Percentiles rank a stretch among this genome's conserved stretches.
Conservation (phyloP, 2,113 vertebrate genomes). For the Elanus axillaris region DNA sequence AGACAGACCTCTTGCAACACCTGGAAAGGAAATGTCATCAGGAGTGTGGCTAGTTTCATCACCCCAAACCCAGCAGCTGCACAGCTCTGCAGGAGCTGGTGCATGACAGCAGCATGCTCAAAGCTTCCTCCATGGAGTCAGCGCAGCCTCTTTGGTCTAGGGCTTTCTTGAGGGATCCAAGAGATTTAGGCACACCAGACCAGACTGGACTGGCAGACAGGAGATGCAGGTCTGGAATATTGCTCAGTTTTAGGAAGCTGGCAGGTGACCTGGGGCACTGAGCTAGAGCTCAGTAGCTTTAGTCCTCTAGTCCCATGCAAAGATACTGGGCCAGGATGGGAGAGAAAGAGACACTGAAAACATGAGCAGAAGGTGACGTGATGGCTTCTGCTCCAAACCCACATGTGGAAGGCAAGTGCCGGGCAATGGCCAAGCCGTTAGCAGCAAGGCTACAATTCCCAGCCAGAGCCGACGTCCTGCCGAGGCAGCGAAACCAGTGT, state of each 20-base stretch:
- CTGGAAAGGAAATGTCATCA: slow-evolving; percentile 33
- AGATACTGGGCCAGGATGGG: background rate
- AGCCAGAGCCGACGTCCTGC: background rate
- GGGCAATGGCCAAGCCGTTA: accelerated
- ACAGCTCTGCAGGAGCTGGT: background rate
- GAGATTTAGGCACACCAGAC: background rate
- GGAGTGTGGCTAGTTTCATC: background rate
- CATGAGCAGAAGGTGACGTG: background rate
- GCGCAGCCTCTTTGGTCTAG: background rate
- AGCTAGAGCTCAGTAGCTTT: background rate
- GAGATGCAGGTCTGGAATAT: background rate
- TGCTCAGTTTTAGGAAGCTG: background rate
- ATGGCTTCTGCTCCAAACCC: background rate
- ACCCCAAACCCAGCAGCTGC: background rate
- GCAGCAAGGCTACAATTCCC: background rate
- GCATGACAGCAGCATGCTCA: accelerated
- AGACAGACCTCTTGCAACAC: background rate
- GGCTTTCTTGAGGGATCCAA: background rate
- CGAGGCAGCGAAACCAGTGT: background rate
- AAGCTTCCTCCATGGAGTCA: accelerated
- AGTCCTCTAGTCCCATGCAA: background rate
- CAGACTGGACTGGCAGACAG: accelerated
- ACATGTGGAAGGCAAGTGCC: accelerated
- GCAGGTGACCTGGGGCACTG: background rate
- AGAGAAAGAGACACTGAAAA: background rate